Percentiles rank a stretch among this genome's conserved stretches.
These are phyloP conservation scores for Silurus lanzhouensis DNA, from an alignment of 2,797 vertebrate genomes.

Conservation along the genomic window DNA sequence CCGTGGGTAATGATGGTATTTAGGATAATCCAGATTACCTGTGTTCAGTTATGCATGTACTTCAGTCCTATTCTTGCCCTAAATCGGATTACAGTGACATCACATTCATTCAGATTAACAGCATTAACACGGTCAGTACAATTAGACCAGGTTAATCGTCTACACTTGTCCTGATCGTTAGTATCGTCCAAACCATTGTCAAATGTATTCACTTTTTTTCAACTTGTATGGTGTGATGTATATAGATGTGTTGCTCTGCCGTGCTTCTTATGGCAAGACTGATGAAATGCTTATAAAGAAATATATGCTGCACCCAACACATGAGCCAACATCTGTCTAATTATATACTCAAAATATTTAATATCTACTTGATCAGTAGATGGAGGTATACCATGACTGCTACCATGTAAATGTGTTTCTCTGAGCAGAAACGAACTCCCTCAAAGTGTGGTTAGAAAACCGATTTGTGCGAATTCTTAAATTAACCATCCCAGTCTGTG, in stretches of 20 bases:
- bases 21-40: slow-evolving; percentile 47
- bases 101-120: background rate
- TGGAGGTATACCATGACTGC: background rate
- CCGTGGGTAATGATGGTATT: slow-evolving; percentile 24
- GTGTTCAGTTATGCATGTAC: background rate
- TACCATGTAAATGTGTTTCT: background rate
- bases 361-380: background rate
- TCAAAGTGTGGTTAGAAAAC: too few species aligned
- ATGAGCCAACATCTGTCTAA: background rate
- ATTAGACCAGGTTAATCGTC: background rate
- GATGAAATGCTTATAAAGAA: background rate
- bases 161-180: background rate
- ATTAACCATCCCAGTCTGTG: background rate
- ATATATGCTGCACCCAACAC: background rate
- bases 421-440: background rate
- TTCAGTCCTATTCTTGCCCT: background rate
- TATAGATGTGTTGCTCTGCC: background rate
- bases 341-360: background rate
- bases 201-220: too few species aligned
- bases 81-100: slow-evolving; percentile 1
- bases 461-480: background rate
- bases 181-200: background rate
- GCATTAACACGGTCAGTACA: background rate
- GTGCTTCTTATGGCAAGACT: background rate
- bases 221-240: too few species aligned